Evolutionary conservation across 2,888 invertebrate genomes (phyloP).

Genomic region (Drosophila longiperda): DNA sequence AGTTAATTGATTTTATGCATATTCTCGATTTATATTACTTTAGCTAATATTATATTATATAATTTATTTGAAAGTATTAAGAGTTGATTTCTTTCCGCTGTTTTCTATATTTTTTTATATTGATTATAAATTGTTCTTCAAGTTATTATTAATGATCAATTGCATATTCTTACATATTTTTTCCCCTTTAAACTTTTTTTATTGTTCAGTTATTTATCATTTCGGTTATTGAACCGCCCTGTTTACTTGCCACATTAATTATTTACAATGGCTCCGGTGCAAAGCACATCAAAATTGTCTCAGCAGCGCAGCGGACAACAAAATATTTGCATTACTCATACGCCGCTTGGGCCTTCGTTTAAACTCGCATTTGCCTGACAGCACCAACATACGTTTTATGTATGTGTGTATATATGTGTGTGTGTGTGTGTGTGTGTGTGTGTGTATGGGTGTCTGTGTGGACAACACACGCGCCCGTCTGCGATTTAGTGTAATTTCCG

Average conservation of each 20-base stretch:
- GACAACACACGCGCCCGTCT: constrained; percentile 56
- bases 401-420: background rate
- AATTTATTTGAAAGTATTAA: background rate
- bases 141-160: background rate
- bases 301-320: constrained; percentile 35
- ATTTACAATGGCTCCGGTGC: constrained; percentile 34
- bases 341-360: constrained; percentile 44
- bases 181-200: background rate
- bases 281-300: constrained; percentile 36
- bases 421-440: constrained; percentile 12
- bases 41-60: background rate
- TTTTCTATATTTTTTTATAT: background rate
- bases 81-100: background rate
- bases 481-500: constrained; percentile 78
- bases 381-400: constrained; percentile 8
- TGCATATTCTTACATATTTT: too few relatives aligned
- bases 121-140: background rate
- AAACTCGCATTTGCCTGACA: constrained; percentile 32
- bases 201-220: background rate
- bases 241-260: constrained; percentile 10
- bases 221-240: background rate
- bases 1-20: fast-evolving
- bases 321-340: constrained; percentile 68
- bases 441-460: constrained; percentile 19
- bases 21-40: background rate